These are phyloP conservation scores for Hippolais icterina DNA, from an alignment of 2,113 vertebrate genomes.

Conservation along the genomic window DNA sequence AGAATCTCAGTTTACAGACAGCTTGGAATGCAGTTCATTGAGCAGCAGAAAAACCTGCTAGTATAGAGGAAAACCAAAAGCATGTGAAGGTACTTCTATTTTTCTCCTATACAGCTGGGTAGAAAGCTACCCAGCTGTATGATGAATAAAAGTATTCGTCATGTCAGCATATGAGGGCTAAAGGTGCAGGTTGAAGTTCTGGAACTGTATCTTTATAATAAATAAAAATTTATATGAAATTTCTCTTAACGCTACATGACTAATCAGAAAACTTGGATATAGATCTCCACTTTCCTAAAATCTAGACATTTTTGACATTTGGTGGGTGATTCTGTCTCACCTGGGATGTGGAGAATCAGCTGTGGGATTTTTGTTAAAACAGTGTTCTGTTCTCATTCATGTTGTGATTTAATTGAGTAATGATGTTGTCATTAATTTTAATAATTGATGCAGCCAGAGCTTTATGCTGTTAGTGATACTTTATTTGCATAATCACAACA, in stretches of 20 bases:
- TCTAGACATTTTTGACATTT: not conserved
- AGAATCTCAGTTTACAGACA: not conserved
- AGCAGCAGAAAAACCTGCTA: not conserved
- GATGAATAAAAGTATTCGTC: not conserved
- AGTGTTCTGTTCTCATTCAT: not conserved
- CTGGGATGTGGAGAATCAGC: not conserved
- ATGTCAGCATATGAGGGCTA: not conserved
- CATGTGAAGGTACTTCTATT: not conserved
- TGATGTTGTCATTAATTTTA: not conserved
- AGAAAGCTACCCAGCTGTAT: not conserved
- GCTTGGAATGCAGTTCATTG: not conserved
- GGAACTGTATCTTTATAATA: not conserved
- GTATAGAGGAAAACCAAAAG: not conserved
- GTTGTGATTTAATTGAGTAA: not conserved
- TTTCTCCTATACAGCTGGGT: not conserved
- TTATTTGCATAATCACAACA: not conserved
- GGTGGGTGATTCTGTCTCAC: not conserved
- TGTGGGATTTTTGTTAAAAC: not conserved
- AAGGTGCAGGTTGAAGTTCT: not conserved
- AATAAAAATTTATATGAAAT: not conserved
- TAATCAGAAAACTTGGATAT: not conserved
- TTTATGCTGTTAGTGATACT: not conserved
- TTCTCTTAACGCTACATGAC: not conserved
- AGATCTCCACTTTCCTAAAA: not conserved
- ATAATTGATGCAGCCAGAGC: not conserved